Conservation (phyloP, 2,888 invertebrate species). For the Himalopsyche japonica region DNA sequence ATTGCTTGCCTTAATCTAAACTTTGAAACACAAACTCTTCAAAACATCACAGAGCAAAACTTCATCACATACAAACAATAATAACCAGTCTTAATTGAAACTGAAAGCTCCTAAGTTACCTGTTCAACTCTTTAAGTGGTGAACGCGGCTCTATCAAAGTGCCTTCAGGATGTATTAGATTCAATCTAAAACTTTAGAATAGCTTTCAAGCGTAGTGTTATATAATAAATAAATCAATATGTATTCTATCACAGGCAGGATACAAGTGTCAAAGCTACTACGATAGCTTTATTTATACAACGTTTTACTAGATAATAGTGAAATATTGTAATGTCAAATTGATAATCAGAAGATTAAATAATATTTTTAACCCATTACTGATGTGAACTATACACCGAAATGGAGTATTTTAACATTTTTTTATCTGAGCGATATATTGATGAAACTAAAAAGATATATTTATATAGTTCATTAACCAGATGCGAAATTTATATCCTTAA, state of each 20-base stretch:
- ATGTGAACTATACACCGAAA: too few species aligned
- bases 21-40: neutral
- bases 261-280: neutral
- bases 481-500: too few species aligned
- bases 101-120: neutral
- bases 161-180: neutral
- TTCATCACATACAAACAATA: neutral
- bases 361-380: too few species aligned
- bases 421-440: too few species aligned
- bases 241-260: neutral
- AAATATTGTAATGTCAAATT: too few species aligned
- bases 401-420: too few species aligned
- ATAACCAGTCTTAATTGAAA: neutral
- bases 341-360: too few species aligned
- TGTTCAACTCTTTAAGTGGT: neutral
- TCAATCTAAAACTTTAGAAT: neutral
- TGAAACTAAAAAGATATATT: too few species aligned
- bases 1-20: neutral
- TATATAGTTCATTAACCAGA: too few species aligned
- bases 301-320: too few species aligned
- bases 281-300: too few species aligned
- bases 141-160: neutral
- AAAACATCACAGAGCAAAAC: neutral
- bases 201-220: neutral
- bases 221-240: neutral